Percentiles rank a stretch among this genome's conserved stretches.
Evolutionary conservation across 2,113 vertebrate species (phyloP).

Genomic region (Ellobius talpinus): DNA sequence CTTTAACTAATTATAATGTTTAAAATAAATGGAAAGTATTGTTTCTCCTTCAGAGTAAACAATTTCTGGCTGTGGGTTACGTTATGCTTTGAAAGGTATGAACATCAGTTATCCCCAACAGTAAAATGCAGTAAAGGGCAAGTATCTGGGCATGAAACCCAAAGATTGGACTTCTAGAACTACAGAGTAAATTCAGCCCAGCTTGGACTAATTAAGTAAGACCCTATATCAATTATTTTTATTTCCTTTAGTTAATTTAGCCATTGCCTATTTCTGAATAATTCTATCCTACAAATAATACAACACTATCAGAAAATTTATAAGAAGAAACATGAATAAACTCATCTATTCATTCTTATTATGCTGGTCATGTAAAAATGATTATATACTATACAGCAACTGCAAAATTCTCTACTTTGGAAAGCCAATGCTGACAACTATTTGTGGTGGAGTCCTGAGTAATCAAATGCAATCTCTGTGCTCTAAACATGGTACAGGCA

Average conservation of each 20-base stretch:
- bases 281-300: not conserved
- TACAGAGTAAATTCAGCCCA: not conserved
- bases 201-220: no score
- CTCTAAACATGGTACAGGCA: not conserved
- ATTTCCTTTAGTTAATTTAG: conserved; percentile 17
- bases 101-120: not conserved
- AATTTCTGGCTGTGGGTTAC: not conserved
- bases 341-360: not conserved
- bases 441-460: not conserved
- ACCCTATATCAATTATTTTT: not conserved
- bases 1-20: not conserved
- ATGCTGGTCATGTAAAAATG: not conserved
- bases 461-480: not conserved
- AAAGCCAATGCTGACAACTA: not conserved
- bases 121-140: not conserved
- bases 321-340: not conserved
- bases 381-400: not conserved
- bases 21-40: not conserved
- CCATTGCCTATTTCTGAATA: not conserved
- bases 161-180: not conserved
- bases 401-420: not conserved
- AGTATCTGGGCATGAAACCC: not conserved
- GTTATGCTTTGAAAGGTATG: not conserved
- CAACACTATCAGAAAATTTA: not conserved
- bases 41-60: not conserved